phyloP scores from a whole-genome alignment of 2,888 invertebrate species.

The Drosophila pegasa region DNA sequence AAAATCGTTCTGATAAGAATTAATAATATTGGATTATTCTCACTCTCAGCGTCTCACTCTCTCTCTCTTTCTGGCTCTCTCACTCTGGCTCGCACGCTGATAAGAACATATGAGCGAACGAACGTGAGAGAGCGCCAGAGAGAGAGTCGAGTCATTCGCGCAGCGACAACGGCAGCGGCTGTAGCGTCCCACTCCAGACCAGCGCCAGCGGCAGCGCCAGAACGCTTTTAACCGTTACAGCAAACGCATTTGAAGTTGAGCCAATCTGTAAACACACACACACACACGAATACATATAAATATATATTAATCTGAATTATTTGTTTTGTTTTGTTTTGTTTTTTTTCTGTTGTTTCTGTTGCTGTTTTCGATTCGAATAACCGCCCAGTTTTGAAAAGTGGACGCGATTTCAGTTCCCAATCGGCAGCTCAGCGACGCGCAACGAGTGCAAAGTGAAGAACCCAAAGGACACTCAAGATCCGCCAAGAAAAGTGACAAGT shows the following conservation, averaged over 20 bases:
- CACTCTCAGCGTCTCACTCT: constrained; percentile 1
- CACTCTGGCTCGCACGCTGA: constrained; percentile 18
- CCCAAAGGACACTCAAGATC: constrained; percentile 13
- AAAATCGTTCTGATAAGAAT: constrained; percentile 58
- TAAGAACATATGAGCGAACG: constrained; percentile 43
- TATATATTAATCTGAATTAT: neutral
- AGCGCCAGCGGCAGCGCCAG: constrained; percentile 43
- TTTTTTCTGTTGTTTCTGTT: constrained; percentile 6
- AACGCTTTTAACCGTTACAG: constrained; percentile 21
- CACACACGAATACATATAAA: neutral
- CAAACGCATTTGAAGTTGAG: neutral
- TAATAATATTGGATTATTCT: constrained; percentile 52
- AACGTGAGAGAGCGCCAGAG: constrained; percentile 1
- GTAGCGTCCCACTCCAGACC: constrained; percentile 34
- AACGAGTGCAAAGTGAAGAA: constrained; percentile 39
- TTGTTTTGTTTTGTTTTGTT: neutral
- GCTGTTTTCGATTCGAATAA: constrained; percentile 12
- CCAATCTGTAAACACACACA: neutral
- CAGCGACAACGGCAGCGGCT: constrained; percentile 56
- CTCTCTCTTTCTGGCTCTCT: constrained; percentile 8
- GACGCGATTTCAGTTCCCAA: constrained; percentile 26
- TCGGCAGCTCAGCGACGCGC: constrained; percentile 32
- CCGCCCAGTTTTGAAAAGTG: constrained; percentile 7
- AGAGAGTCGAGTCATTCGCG: constrained; percentile 45
- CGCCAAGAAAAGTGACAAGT: too few species aligned